Conservation (phyloP, 2,888 invertebrate species). For the Acanthosepion esculentum region DNA sequence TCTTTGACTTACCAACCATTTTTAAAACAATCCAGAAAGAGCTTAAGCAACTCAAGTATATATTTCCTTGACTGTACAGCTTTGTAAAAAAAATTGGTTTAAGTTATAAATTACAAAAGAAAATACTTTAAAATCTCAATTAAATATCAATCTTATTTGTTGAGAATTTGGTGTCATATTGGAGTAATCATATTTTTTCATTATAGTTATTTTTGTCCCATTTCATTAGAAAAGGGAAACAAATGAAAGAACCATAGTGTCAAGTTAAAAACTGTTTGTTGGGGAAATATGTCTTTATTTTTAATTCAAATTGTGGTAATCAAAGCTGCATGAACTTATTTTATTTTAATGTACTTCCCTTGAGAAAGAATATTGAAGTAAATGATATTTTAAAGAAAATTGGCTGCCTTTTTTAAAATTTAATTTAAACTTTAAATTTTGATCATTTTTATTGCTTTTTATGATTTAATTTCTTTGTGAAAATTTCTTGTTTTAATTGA, state of each 20-base stretch:
- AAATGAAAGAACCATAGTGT: neutral
- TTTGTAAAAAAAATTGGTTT: neutral
- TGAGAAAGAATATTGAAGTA: neutral
- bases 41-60: too few species aligned
- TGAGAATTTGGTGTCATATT: neutral
- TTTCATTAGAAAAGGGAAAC: neutral
- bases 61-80: neutral
- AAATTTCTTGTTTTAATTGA: conserved; percentile 13
- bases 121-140: neutral
- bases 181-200: neutral
- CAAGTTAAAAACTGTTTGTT: neutral
- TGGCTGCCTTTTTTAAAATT: neutral
- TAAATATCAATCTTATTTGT: neutral
- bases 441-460: neutral
- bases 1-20: neutral
- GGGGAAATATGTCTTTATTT: neutral
- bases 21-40: neutral
- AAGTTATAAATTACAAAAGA: neutral
- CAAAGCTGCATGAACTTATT: neutral
- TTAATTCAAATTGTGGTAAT: neutral
- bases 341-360: neutral
- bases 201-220: neutral
- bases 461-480: neutral
- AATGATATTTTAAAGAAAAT: neutral
- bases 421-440: neutral